Base-by-base conservation (phyloP, 2,888 invertebrate species). In the Linnaemya vulpina region DNA sequence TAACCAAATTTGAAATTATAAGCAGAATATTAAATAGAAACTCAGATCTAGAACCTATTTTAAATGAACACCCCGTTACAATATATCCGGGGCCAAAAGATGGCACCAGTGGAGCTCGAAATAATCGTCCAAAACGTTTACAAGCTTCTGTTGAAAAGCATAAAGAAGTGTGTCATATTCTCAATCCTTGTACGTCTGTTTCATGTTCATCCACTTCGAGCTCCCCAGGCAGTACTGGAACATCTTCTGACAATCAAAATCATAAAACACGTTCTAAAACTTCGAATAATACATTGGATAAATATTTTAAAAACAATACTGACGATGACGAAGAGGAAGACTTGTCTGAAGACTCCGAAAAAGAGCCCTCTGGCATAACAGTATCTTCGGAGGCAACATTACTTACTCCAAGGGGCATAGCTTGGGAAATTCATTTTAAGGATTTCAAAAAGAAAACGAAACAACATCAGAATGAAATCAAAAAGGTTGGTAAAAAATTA, bases 361-460 rank as follows among this genome's bases (percentile, higher is more conserved):
- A 97, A 92, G 96, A 96, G 35, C 89, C 89, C 89, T 89, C 89
- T 9, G 95, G 94, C 17, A 93, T 17, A 92, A 93, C 60, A 91
- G 93, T 73, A 89, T 91, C 67, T 88, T 84, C 91, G 43, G 88
- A 91, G 85, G 92, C 92, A 7, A 92, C 92, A 62, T 90, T 94
- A 86, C 91, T 92, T 17, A 92, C 91, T n/a, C 71, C 94, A 93
- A 94, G 94, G 49, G 96, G 96, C 90, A 96, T 97, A 88, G 96
- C 97, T 86, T 97, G 97, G 97, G 96, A 97, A 93, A 96, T 97
- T 86, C 95, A 96, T 86, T 94, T 97, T 89, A 95, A 95, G 90
- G 95, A 95, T 68, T 86, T 77, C 51, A 87, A 87, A 77, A 86
- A 82, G 82, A 86, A 85, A 73, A 81, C 82, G 8, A 86, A 84